A percentile compares a stretch with the other conserved stretches of the same genome.
These are phyloP conservation scores for Sarcophaga subvicina DNA, from an alignment of 2,888 invertebrate genomes.

Conservation along the genomic window DNA sequence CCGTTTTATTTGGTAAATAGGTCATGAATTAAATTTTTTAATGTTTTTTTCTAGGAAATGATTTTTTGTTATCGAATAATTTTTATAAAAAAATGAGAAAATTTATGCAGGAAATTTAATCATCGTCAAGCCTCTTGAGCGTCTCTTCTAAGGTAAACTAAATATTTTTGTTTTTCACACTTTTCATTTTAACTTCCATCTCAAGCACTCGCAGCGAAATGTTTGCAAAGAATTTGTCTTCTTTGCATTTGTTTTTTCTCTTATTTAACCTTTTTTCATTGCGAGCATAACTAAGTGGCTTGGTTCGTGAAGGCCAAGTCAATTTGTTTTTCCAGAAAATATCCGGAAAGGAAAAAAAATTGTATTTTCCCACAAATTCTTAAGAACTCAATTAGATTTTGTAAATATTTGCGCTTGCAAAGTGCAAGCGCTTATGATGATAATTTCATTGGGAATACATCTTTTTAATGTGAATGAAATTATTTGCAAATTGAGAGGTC, in stretches of 20 bases:
- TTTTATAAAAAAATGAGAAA: constrained; percentile 44
- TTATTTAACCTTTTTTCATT: neutral
- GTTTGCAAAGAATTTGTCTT: constrained; percentile 2
- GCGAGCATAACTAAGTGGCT: neutral
- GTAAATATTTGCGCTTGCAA: neutral
- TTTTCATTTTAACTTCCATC: neutral
- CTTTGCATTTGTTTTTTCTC: neutral
- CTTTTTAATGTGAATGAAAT: no score
- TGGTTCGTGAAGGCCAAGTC: constrained; percentile 16
- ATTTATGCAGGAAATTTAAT: constrained; percentile 54
- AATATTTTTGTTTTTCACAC: neutral
- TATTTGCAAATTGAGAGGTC: no score
- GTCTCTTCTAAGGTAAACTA: no score
- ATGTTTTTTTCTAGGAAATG: neutral
- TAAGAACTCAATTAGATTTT: neutral
- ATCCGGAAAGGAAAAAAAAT: constrained; percentile 26
- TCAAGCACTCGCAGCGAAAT: constrained; percentile 45
- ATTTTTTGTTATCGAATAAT: constrained; percentile 18
- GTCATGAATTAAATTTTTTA: constrained; percentile 21
- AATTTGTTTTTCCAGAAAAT: constrained; percentile 24
- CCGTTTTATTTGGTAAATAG: constrained; percentile 19
- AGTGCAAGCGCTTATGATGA: no score
- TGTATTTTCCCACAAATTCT: constrained; percentile 25
- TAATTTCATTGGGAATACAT: no score
- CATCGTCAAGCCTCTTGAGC: constrained; percentile 16